A percentile compares a stretch with the other conserved stretches of the same genome.
phyloP scores from a whole-genome alignment of 2,888 invertebrate species.

The Ptychoptera contaminata region DNA sequence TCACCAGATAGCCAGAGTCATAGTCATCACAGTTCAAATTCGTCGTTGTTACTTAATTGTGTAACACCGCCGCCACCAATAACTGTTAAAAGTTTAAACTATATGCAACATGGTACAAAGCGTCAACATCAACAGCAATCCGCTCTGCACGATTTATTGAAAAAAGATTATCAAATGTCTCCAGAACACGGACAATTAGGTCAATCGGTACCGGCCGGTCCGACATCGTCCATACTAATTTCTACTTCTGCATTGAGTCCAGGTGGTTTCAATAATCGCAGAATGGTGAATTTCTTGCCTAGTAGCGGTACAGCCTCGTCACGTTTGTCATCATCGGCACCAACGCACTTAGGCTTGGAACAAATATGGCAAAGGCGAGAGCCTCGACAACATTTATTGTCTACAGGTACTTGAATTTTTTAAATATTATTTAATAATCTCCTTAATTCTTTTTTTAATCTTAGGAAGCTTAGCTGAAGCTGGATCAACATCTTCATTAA shows the following conservation, averaged over 20 bases:
- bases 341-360: slow-evolving; percentile 67
- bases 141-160: slow-evolving; percentile 48
- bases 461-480: slow-evolving; percentile 48
- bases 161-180: slow-evolving; percentile 44
- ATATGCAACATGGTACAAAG: slow-evolving; percentile 12
- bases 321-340: slow-evolving; percentile 73
- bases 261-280: slow-evolving; percentile 10
- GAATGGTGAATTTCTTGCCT: slow-evolving; percentile 22
- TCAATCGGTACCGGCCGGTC: slow-evolving; percentile 47
- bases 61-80: slow-evolving; percentile 26
- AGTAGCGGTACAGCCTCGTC: slow-evolving; percentile 30
- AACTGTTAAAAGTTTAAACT: too few relatives aligned
- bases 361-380: slow-evolving; percentile 78
- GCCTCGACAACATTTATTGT: slow-evolving; percentile 70
- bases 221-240: slow-evolving; percentile 33
- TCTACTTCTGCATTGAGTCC: slow-evolving; percentile 26
- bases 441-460: too few relatives aligned
- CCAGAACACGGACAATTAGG: slow-evolving; percentile 41
- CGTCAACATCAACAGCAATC: slow-evolving; percentile 24
- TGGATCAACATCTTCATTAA: slow-evolving; percentile 67
- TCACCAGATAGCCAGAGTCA: slow-evolving; percentile 47
- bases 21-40: slow-evolving; percentile 33
- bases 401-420: slow-evolving; percentile 49
- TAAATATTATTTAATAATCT: not conserved
- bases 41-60: slow-evolving; percentile 31